A percentile compares a stretch with the other conserved stretches of the same genome.
Evolutionary conservation across 2,888 invertebrate species (phyloP).

Genomic region (Conops quadrifasciatus): DNA sequence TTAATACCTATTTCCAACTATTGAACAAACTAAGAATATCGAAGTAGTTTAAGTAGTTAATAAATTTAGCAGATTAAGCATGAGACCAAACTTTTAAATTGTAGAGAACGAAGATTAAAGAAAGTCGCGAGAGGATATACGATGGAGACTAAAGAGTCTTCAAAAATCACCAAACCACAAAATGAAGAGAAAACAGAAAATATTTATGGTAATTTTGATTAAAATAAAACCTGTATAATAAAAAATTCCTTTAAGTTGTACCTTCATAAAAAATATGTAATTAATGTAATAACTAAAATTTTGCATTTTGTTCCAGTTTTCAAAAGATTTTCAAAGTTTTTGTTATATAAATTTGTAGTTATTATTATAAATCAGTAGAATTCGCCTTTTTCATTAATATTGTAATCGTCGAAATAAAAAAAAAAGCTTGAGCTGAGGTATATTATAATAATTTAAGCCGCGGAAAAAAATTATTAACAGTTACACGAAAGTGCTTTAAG

Average conservation of each 20-base stretch:
- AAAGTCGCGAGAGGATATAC: neutral
- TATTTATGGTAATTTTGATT: conserved; percentile 8
- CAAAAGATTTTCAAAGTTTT: conserved; percentile 40
- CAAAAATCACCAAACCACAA: conserved; percentile 30
- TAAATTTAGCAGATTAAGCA: conserved; percentile 22
- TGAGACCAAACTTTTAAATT: conserved; percentile 28
- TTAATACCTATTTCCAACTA: neutral
- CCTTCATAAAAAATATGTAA: neutral
- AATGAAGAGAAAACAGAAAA: conserved; percentile 16
- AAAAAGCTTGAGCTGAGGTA: neutral
- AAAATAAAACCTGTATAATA: conserved; percentile 8
- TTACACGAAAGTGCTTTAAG: conserved; percentile 17
- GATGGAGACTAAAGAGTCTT: conserved; percentile 13
- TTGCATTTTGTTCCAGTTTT: conserved; percentile 42
- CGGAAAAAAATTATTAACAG: conserved; percentile 32
- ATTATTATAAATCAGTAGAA: neutral
- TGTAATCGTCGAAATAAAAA: neutral
- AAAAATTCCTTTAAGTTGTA: conserved; percentile 20
- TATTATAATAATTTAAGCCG: neutral
- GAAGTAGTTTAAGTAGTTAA: conserved; percentile 25
- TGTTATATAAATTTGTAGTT: neutral
- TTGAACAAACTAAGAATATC: neutral
- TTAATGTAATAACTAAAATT: neutral
- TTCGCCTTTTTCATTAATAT: neutral
- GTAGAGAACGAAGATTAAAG: neutral